Conservation (phyloP, 2,888 invertebrate genomes). For the Plemyria rubiginata region DNA sequence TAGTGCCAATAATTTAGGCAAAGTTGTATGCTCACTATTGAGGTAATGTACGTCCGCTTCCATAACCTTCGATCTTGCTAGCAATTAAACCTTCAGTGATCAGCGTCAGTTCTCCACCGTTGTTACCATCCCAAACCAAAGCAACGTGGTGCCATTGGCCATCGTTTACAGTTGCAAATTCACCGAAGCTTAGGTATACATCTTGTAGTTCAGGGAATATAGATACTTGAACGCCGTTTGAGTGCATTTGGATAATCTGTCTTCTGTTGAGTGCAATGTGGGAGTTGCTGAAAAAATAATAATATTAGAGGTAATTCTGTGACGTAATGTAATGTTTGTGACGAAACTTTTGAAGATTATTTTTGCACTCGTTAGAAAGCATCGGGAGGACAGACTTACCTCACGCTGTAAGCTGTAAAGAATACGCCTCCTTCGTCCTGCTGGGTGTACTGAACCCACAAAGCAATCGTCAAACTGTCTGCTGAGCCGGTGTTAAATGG, state of each 20-base stretch:
- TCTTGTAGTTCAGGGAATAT: slow-evolving; percentile 95
- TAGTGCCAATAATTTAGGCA: neutral
- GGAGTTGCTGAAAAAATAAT: slow-evolving; percentile 86
- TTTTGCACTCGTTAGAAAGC: neutral
- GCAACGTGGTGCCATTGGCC: slow-evolving; percentile 99
- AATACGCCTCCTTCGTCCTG: slow-evolving; percentile 96
- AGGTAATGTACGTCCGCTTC: slow-evolving; percentile 91
- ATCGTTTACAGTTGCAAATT: slow-evolving; percentile 97
- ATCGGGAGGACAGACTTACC: slow-evolving; percentile 72
- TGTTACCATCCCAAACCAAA: slow-evolving; percentile 96
- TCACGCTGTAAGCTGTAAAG: slow-evolving; percentile 96
- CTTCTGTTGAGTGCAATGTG: slow-evolving; percentile 91
- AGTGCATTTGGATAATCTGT: slow-evolving; percentile 95
- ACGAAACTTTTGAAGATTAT: neutral
- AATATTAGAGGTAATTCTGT: too few relatives aligned
- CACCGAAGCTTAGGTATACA: slow-evolving; percentile 94
- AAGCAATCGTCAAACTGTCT: slow-evolving; percentile 93
- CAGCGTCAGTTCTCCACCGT: slow-evolving; percentile 93
- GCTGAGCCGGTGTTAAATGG: slow-evolving; percentile 93
- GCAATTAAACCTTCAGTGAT: slow-evolving; percentile 98
- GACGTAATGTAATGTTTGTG: neutral
- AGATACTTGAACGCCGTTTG: slow-evolving; percentile 96
- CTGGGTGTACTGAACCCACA: slow-evolving; percentile 98
- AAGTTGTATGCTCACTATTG: slow-evolving; percentile 87
- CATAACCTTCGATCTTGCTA: slow-evolving; percentile 95